Evolutionary conservation across 1,140 invertebrate species (phyloP).

Genomic region (Portunus trituberculatus): DNA sequence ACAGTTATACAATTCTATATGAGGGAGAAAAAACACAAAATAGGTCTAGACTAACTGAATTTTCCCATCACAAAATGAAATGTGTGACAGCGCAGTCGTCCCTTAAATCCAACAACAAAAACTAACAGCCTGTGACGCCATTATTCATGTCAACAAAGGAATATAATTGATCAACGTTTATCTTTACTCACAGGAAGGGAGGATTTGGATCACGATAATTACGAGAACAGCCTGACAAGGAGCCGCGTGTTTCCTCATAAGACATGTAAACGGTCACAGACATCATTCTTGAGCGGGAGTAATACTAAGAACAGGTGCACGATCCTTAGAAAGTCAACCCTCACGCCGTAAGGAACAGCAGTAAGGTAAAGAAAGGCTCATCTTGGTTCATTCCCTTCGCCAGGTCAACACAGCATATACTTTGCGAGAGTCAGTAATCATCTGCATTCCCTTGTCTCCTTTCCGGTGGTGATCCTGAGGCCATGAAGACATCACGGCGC

Average conservation of each 20-base stretch:
- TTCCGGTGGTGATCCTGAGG: neutral
- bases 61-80: neutral
- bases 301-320: neutral
- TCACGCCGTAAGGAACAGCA: neutral
- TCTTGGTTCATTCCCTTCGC: neutral
- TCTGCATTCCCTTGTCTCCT: conserved; percentile 20
- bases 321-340: conserved; percentile 4
- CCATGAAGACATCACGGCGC: conserved; percentile 17
- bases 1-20: neutral
- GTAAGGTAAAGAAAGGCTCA: neutral
- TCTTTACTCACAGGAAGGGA: neutral
- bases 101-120: conserved; percentile 12
- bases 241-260: no score
- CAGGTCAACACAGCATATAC: conserved; percentile 2
- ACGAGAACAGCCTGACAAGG: neutral
- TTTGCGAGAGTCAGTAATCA: neutral
- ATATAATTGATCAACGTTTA: conserved; percentile 24
- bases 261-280: neutral
- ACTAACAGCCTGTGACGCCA: neutral
- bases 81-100: conserved; percentile 6
- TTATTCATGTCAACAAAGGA: neutral
- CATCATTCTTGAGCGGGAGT: neutral
- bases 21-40: neutral
- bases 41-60: neutral
- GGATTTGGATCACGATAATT: neutral